Evolutionary conservation across 2,113 vertebrate genomes (phyloP).

Genomic region (Gambusia affinis): DNA sequence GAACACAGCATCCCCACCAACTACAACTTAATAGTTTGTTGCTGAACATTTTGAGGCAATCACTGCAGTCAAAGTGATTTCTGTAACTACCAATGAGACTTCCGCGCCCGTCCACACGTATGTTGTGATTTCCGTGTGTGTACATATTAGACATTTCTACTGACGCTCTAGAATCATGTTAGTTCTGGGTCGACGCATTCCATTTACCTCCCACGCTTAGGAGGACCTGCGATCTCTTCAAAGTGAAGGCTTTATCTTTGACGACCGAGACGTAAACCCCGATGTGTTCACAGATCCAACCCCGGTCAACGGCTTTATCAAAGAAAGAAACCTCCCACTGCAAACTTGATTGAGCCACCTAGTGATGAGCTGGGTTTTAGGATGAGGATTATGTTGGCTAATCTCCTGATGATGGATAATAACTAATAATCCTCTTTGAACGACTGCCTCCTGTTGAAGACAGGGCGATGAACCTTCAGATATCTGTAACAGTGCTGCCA

Average conservation of each 20-base stretch:
- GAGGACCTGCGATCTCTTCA: not conserved
- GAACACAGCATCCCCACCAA: no score
- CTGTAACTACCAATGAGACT: no score
- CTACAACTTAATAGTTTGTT: no score
- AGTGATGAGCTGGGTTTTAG: conserved; percentile 63
- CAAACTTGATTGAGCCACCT: conserved; percentile 48
- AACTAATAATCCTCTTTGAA: conserved; percentile 57
- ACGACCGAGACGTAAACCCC: not conserved
- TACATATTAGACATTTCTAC: not conserved
- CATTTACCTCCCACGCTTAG: not conserved
- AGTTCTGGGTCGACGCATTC: not conserved
- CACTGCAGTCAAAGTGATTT: no score
- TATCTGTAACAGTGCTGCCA: conserved; percentile 56
- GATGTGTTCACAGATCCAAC: not conserved
- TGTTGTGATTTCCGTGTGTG: not conserved
- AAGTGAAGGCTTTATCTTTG: not conserved
- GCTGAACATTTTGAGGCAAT: no score
- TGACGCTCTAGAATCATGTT: not conserved
- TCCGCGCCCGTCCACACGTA: no score
- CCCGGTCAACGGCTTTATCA: conserved; percentile 8
- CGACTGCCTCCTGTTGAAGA: conserved; percentile 21
- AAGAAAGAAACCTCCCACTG: conserved; percentile 7
- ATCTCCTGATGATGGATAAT: conserved; percentile 63
- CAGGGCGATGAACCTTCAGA: not conserved
- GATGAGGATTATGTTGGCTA: conserved; percentile 54